Conservation (phyloP, 2,888 invertebrate species). For the Malacosoma neustria region DNA sequence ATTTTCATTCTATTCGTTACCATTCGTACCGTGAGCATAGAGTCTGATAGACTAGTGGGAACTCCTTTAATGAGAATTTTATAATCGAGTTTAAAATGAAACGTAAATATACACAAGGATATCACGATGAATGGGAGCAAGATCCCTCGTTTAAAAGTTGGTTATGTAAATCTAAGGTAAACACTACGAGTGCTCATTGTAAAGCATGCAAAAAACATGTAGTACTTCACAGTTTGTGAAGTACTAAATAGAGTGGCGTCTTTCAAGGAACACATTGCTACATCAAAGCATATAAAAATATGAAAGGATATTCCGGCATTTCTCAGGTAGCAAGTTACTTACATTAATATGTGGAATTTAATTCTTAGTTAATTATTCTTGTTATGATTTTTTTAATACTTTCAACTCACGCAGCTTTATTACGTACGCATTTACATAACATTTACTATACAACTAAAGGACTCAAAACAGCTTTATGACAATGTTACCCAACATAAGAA, state of each 20-base stretch:
- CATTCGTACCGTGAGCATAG: background rate
- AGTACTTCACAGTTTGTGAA: no score
- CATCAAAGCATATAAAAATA: background rate
- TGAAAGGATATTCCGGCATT: background rate
- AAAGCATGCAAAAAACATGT: background rate
- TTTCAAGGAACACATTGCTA: background rate
- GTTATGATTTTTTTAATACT: no score
- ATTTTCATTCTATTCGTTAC: background rate
- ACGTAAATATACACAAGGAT: background rate
- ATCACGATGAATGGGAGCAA: background rate
- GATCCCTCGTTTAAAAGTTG: background rate
- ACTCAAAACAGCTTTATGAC: no score
- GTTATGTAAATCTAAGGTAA: background rate
- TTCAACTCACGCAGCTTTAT: no score
- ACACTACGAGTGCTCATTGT: background rate
- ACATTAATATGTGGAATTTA: background rate
- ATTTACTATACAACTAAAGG: no score
- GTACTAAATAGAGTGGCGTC: background rate
- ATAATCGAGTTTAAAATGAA: background rate
- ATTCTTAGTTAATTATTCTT: no score
- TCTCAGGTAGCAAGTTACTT: background rate
- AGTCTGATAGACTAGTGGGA: background rate
- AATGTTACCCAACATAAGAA: no score
- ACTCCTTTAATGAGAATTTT: no score
- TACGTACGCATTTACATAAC: no score